Evolutionary conservation across 2,113 vertebrate species (phyloP), one percentile per base, ranked within the genome.

Genomic region (Pterocles orientalis): DNA sequence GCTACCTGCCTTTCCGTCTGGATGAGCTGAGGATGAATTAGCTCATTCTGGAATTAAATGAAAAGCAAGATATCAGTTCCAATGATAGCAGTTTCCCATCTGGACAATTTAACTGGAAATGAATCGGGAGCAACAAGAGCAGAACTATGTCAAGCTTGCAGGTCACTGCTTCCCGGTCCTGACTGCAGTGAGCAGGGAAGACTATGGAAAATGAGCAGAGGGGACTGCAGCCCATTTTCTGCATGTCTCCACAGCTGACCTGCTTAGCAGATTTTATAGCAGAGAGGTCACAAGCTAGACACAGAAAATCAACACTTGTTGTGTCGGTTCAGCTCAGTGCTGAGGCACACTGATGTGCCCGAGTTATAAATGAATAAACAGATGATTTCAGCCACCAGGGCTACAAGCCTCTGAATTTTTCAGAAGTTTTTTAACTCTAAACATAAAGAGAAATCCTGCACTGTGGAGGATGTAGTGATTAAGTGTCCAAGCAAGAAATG

Each of bases 331-430:
- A 85, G 29, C 80, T 96, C 95, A 94, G 86, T 77, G 94, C 86
- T 73, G 81, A 94, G 78, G 83, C 92, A 90, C 82, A 73, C n/a
- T 96, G 91, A 96, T 91, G 92, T 87, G 91, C 58, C 86, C 73
- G 92, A 92, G 88, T 78, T 96, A 87, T 96, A 96, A 81, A 94
- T 80, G 91, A 96, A 96, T 94, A 97, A 96, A 91, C 82, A 89
- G 94, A 95, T 25, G 29, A 96, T 79, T 96, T 94, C 92, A 93
- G 56, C 83, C 83, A 92, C 65, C 73, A 94, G 88, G 58, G 69
- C 89, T 87, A 82, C 62, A 81, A 92, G 47, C 6, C 81, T 18
- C 47, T 92, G 86, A 88, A 91, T 95, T 92, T 97, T 96, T 94
- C 92, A 93, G 86, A 72, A 61, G 86, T 87, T 91, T 93, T 92